These are phyloP conservation scores for Alcedo atthis DNA, from an alignment of 2,797 vertebrate genomes.

Conservation along the genomic window DNA sequence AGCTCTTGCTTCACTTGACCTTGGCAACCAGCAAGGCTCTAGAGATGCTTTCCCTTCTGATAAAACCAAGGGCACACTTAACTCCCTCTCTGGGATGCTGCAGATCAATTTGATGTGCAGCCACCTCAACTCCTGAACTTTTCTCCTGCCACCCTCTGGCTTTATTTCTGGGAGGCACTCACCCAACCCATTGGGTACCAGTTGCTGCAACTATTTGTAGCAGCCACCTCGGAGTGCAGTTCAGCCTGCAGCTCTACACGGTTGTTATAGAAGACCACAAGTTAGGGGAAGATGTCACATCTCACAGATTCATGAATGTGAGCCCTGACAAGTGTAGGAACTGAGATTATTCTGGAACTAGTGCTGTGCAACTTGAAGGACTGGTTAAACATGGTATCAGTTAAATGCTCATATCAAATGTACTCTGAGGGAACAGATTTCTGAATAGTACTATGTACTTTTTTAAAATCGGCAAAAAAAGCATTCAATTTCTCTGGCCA, in stretches of 20 bases:
- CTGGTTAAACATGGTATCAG: neutral
- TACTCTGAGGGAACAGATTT: neutral
- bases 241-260: neutral
- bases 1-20: neutral
- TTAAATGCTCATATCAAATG: neutral
- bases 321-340: neutral
- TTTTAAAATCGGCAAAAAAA: neutral
- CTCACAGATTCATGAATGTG: neutral
- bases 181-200: neutral
- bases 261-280: neutral
- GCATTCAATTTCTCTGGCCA: constrained; percentile 19
- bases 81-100: neutral
- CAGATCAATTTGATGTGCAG: neutral
- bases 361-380: neutral
- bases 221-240: neutral
- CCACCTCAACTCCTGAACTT: neutral
- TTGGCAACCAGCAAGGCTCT: neutral
- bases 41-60: neutral
- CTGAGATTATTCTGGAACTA: neutral
- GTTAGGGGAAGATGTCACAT: neutral
- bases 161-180: neutral
- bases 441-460: neutral
- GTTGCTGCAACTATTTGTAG: neutral
- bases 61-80: neutral
- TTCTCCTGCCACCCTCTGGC: neutral